These are phyloP conservation scores for Xanthia togata DNA, from an alignment of 2,888 invertebrate genomes.

Conservation along the genomic window DNA sequence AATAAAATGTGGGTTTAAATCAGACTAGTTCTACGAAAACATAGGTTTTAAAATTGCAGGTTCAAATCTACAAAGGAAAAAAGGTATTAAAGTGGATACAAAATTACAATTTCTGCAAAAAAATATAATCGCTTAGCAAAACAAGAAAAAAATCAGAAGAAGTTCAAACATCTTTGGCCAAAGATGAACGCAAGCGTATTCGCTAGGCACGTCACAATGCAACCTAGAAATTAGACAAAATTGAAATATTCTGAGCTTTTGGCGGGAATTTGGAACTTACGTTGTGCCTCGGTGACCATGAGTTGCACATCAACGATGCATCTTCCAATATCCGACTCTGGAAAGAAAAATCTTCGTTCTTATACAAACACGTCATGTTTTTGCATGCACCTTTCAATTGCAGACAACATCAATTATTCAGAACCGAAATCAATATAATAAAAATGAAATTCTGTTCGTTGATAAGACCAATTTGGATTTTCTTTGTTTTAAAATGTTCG, in stretches of 20 bases:
- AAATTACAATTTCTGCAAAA: constrained; percentile 30
- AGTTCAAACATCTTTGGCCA: constrained; percentile 81
- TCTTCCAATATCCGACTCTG: constrained; percentile 97
- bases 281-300: constrained; percentile 97
- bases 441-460: too few relatives aligned
- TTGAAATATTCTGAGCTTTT: not conserved
- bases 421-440: not conserved
- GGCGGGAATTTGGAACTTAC: constrained; percentile 91
- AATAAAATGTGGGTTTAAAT: constrained; percentile 43
- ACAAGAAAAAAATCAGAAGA: constrained; percentile 20
- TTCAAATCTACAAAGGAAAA: constrained; percentile 35
- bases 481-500: too few relatives aligned
- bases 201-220: constrained; percentile 70
- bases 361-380: constrained; percentile 67
- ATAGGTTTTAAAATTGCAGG: constrained; percentile 14
- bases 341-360: constrained; percentile 85
- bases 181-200: constrained; percentile 81
- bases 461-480: too few relatives aligned
- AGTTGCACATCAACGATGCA: constrained; percentile 97
- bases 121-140: constrained; percentile 57
- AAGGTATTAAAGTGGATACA: constrained; percentile 22
- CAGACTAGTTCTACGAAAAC: constrained; percentile 45
- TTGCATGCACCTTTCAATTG: constrained; percentile 67
- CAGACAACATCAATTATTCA: constrained; percentile 8
- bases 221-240: constrained; percentile 35